phyloP scores from a whole-genome alignment of 2,113 vertebrate genomes.

The Lophius piscatorius region DNA sequence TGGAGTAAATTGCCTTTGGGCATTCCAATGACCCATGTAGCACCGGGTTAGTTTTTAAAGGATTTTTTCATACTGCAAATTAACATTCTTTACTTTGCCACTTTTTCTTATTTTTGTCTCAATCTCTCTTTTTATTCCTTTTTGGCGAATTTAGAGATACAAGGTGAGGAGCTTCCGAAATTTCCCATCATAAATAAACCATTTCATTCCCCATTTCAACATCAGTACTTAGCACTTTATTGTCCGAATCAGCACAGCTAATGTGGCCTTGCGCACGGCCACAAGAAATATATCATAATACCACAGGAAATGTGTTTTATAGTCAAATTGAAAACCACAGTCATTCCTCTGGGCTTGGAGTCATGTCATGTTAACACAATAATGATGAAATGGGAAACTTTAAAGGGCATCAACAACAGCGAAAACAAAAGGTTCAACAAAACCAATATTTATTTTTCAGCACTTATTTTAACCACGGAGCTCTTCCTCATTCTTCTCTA shows the following conservation, averaged over 20 bases:
- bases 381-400: too few species aligned
- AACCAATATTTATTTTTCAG: too few species aligned
- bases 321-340: too few species aligned
- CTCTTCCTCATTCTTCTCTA: too few species aligned
- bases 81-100: constrained; percentile 38
- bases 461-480: too few species aligned
- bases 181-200: constrained; percentile 59
- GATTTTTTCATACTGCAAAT: constrained; percentile 64
- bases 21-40: constrained; percentile 33
- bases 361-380: too few species aligned
- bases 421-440: too few species aligned
- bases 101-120: constrained; percentile 2
- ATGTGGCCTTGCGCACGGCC: too few species aligned
- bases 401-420: too few species aligned
- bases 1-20: constrained; percentile 59
- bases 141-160: constrained; percentile 31
- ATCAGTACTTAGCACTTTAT: constrained; percentile 41
- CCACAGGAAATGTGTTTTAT: too few species aligned
- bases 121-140: background rate
- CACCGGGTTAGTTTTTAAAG: constrained; percentile 46
- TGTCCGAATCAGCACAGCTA: constrained; percentile 7
- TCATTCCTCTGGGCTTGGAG: too few species aligned
- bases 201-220: constrained; percentile 40
- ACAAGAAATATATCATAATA: too few species aligned
- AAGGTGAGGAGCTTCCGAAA: constrained; percentile 43